Evolutionary conservation across 2,888 invertebrate species (phyloP).

Genomic region (Yponomeuta sedellus): DNA sequence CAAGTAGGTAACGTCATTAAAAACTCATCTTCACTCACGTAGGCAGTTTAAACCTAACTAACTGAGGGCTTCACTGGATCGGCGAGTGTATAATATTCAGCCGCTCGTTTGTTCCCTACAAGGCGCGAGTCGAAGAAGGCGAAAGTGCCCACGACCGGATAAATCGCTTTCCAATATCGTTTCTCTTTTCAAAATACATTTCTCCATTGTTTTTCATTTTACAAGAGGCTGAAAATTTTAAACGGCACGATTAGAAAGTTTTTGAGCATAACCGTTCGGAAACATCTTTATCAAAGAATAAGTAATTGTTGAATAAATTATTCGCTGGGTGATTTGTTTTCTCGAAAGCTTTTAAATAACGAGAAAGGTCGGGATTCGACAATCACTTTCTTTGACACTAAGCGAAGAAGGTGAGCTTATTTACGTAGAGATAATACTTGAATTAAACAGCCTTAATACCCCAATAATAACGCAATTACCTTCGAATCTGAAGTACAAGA

Average conservation of each 20-base stretch:
- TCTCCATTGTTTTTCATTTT: conserved; percentile 19
- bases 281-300: not conserved
- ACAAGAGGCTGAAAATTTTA: conserved; percentile 14
- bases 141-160: conserved; percentile 23
- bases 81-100: conserved; percentile 5
- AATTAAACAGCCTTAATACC: not conserved
- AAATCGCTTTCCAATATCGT: conserved; percentile 24
- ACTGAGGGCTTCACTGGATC: not conserved
- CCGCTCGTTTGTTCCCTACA: conserved; percentile 27
- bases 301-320: conserved; percentile 2
- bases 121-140: conserved; percentile 27
- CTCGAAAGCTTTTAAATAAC: not conserved
- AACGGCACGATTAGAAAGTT: conserved; percentile 15
- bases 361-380: not conserved
- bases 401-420: not conserved
- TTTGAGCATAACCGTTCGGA: not conserved
- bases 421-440: not conserved
- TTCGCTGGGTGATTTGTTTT: not conserved
- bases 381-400: not conserved
- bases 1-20: not conserved
- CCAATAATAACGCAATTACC: conserved; percentile 1
- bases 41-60: not conserved
- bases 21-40: not conserved
- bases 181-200: conserved; percentile 18
- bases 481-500: conserved; percentile 29